Evolutionary conservation across 2,888 invertebrate genomes (phyloP).

Genomic region (Aphidoletes aphidimyza): DNA sequence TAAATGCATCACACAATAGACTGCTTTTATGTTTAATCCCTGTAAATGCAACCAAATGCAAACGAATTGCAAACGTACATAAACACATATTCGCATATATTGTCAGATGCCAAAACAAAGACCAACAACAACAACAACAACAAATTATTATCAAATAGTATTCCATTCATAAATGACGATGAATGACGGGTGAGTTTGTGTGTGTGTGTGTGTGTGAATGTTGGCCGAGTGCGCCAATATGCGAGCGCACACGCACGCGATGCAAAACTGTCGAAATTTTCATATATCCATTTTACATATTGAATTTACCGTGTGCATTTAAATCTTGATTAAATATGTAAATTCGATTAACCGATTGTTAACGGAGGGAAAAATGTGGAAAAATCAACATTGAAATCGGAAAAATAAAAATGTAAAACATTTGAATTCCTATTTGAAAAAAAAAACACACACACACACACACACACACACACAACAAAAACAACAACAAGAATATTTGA

Average conservation of each 20-base stretch:
- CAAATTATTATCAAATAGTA: not conserved
- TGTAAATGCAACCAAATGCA: not conserved
- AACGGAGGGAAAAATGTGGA: not conserved
- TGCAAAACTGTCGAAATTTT: not conserved
- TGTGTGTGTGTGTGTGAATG: no score
- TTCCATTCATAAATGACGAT: slow-evolving; percentile 36
- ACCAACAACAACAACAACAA: not conserved
- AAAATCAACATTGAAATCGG: not conserved
- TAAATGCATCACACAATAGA: not conserved
- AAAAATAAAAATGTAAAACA: not conserved
- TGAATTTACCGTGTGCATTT: slow-evolving; percentile 12
- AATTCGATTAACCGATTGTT: slow-evolving; percentile 26
- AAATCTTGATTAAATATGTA: slow-evolving; percentile 36
- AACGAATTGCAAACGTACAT: not conserved
- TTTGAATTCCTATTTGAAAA: slow-evolving; percentile 31
- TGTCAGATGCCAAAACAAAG: not conserved
- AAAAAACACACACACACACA: not conserved
- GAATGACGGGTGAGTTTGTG: not conserved
- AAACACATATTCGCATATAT: not conserved
- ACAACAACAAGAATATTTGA: no score
- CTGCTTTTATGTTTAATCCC: not conserved
- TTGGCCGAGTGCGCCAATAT: no score
- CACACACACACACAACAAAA: no score
- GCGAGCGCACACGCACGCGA: not conserved
- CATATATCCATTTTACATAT: not conserved